Evolutionary conservation across 2,797 vertebrate genomes (phyloP).

Genomic region (Sarcophilus harrisii): DNA sequence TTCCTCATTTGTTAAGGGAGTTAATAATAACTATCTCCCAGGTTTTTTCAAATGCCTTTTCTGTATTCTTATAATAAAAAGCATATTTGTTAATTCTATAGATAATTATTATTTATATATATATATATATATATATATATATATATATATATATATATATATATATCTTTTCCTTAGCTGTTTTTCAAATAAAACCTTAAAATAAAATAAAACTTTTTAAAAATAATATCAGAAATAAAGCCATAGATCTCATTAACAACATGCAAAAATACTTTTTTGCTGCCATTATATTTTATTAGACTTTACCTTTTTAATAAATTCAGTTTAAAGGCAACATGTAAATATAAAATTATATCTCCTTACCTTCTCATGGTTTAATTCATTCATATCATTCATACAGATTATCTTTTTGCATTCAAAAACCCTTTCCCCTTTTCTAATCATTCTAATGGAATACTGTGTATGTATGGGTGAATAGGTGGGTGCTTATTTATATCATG

Average conservation of each 20-base stretch:
- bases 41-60: not conserved
- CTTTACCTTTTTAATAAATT: not conserved
- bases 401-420: not conserved
- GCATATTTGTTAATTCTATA: not conserved
- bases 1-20: not conserved
- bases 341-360: not conserved
- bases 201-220: not conserved
- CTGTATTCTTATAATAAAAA: not conserved
- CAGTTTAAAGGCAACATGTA: not conserved
- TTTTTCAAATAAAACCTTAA: too few species aligned
- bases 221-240: not conserved
- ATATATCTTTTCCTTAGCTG: not conserved
- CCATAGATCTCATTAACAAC: not conserved
- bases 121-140: too few species aligned
- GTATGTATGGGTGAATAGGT: not conserved
- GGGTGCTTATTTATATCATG: not conserved
- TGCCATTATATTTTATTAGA: not conserved
- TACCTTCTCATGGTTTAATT: not conserved
- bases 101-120: not conserved
- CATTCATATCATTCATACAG: not conserved
- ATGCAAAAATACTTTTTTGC: not conserved
- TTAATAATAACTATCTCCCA: not conserved
- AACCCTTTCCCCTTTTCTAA: not conserved
- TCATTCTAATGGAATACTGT: not conserved
- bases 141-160: too few species aligned